These are phyloP conservation scores for Neosalanx taihuensis DNA, from an alignment of 2,797 vertebrate species.

Conservation along the genomic window DNA sequence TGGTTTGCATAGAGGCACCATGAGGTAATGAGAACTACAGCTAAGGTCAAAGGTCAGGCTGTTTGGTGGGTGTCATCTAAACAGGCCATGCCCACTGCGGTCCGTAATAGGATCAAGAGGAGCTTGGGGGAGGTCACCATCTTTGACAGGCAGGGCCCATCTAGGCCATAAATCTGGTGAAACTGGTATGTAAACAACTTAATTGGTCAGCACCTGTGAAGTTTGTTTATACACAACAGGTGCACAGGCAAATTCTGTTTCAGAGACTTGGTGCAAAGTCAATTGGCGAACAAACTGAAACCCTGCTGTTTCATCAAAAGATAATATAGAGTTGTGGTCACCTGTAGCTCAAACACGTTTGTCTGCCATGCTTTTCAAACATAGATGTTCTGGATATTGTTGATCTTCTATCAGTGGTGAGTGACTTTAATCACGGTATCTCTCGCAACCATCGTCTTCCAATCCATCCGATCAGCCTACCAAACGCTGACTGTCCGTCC, in stretches of 20 bases:
- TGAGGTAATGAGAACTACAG: conserved; percentile 74
- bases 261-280: conserved; percentile 5
- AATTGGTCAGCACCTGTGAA: conserved; percentile 44
- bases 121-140: conserved; percentile 50
- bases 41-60: conserved; percentile 61
- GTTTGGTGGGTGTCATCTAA: conserved; percentile 64
- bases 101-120: conserved; percentile 55
- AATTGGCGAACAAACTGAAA: not conserved
- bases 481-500: conserved; percentile 3
- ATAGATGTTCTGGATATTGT: not conserved
- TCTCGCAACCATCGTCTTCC: not conserved
- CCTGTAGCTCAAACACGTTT: not conserved
- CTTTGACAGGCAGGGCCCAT: conserved; percentile 25
- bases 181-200: conserved; percentile 60
- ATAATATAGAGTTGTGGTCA: not conserved
- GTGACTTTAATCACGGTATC: not conserved
- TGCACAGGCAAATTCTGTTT: conserved; percentile 33
- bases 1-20: conserved; percentile 66
- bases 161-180: conserved; percentile 50
- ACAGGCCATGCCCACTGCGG: conserved; percentile 48
- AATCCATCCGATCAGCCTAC: conserved; percentile 16
- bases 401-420: not conserved
- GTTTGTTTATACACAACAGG: conserved; percentile 49
- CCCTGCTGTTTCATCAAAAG: not conserved
- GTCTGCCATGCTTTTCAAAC: not conserved